A percentile compares a stretch with the other conserved stretches of the same genome.
phyloP scores from a whole-genome alignment of 2,113 vertebrate genomes.

The Cnemophilus loriae region DNA sequence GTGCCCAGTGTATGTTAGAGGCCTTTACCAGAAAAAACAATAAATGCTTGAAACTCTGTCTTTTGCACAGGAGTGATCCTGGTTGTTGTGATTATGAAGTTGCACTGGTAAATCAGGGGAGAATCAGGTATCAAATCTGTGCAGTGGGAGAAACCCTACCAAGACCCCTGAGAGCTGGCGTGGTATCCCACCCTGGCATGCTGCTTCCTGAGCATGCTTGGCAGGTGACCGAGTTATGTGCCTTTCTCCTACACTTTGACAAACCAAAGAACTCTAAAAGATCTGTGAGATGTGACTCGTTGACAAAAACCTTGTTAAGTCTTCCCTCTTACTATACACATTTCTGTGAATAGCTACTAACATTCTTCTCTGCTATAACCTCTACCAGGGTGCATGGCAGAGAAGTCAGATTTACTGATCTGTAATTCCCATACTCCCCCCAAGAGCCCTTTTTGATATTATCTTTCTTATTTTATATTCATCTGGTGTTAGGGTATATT shows the following conservation, averaged over 20 bases:
- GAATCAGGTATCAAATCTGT: background rate
- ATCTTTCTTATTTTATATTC: background rate
- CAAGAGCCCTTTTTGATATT: background rate
- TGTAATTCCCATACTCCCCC: background rate
- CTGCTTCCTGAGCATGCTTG: background rate
- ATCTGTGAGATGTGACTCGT: background rate
- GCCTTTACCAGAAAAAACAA: background rate
- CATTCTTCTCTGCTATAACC: background rate
- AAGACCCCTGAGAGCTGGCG: background rate
- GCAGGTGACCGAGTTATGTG: background rate
- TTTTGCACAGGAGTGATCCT: background rate
- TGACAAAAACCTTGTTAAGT: background rate
- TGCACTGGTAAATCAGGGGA: background rate
- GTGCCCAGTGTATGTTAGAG: background rate
- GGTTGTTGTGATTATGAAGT: background rate
- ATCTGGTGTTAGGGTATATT: background rate
- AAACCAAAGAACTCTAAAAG: background rate
- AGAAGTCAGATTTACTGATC: background rate
- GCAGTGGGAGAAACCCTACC: background rate
- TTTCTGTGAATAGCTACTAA: background rate
- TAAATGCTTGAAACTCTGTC: background rate
- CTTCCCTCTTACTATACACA: background rate
- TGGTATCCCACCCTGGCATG: rapidly evolving
- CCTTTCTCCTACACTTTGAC: background rate
- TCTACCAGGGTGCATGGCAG: background rate